Evolutionary conservation across 2,888 invertebrate genomes (phyloP), one percentile per base, ranked within the genome.

Genomic region (Spilarctia lutea): DNA sequence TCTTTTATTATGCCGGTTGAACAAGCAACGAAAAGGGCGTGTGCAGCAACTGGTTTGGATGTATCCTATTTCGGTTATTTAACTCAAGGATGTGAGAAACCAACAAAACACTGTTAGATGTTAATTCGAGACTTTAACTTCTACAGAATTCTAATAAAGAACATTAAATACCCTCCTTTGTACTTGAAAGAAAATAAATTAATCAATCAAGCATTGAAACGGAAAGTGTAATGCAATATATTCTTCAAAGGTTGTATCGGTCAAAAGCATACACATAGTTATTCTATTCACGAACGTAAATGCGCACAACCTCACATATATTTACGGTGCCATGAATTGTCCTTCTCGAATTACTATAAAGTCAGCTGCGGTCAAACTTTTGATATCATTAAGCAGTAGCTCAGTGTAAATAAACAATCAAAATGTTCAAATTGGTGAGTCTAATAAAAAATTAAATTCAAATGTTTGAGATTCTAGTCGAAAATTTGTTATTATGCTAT

Each of bases 381-480:
- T 76, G 71, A 75, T 83, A 91, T 91, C 91, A 92, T 88, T 92
- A 86, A 88, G 83, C 84, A 82, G 83, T 77, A 86, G 88, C 86
- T 75, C 78, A 83, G 76, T 87, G 87, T 81, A 74, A 83, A 86
- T 76, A 73, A 81, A 77, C 80, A 42, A 81, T 69, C 88, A 93
- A 87, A 86, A 95, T 91, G 91, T 90, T 89, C 75, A 91, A 90
- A 87, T 81, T 89, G 78, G 91, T 91, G 79, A 89, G 88, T 84
- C 52, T 60, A 30, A 1, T 0, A 7, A 35, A 24, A 24, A 16
- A n/a, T 42, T 45, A 27, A 35, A 24, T 35, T n/a, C 1, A 11
- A 33, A 2, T 33, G 30, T 42, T 33, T 45, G 42, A 2, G 6
- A 2, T 30, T 30, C 8, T 16, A 30, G 8, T 13, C 7, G 30